phyloP scores from a whole-genome alignment of 2,113 vertebrate species.

The Salminus brasiliensis region DNA sequence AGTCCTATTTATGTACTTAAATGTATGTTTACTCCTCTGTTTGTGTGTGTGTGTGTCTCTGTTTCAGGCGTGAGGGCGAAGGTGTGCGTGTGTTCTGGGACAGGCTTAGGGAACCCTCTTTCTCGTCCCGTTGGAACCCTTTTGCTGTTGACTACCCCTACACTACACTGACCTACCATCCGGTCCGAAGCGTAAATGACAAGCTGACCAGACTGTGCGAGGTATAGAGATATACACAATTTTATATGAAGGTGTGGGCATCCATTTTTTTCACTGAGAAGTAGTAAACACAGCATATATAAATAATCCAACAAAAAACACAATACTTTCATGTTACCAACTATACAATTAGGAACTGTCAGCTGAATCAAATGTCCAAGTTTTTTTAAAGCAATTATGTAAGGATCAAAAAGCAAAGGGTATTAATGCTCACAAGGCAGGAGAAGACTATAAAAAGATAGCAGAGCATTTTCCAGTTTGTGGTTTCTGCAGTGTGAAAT shows the following conservation, averaged over 20 bases:
- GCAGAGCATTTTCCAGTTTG: no score
- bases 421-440: no score
- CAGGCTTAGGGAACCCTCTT: slow-evolving; percentile 71
- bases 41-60: neutral
- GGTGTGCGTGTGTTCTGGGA: slow-evolving; percentile 79
- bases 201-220: slow-evolving; percentile 71
- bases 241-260: no score
- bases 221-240: slow-evolving; percentile 62
- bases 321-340: no score
- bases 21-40: neutral
- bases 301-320: neutral
- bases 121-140: slow-evolving; percentile 80
- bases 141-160: slow-evolving; percentile 76
- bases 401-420: no score
- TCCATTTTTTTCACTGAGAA: no score
- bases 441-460: no score
- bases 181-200: slow-evolving; percentile 67
- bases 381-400: no score
- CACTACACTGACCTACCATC: slow-evolving; percentile 79
- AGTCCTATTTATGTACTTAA: neutral
- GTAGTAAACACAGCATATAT: no score
- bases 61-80: slow-evolving; percentile 79
- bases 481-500: no score
- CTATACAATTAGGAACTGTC: no score
- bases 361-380: no score